A percentile compares a stretch with the other conserved stretches of the same genome.
Conservation (phyloP, 1,140 invertebrate genomes). For the Spodoptera litura region DNA sequence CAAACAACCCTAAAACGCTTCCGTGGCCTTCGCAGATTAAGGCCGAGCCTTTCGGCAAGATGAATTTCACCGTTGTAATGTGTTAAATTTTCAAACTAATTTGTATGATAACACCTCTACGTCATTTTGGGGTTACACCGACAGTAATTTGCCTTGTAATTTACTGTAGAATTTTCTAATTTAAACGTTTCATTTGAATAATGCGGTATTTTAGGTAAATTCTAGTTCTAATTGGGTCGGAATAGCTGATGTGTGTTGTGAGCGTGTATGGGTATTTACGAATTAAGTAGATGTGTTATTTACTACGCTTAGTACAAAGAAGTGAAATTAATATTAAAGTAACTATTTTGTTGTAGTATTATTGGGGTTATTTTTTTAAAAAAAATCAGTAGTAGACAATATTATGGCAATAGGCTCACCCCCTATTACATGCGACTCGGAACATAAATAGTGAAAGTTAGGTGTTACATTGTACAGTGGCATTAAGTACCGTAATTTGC, state of each 20-base stretch:
- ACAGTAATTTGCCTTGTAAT: constrained; percentile 28
- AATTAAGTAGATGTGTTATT: too few species aligned
- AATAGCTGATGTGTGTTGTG: not conserved
- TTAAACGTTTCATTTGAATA: constrained; percentile 25
- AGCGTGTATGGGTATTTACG: not conserved
- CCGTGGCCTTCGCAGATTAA: not conserved
- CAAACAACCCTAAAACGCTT: constrained; percentile 11
- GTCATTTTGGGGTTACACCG: constrained; percentile 21
- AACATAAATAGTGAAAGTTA: too few species aligned
- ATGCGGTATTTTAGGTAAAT: not conserved
- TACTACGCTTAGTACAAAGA: too few species aligned
- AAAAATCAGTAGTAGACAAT: too few species aligned
- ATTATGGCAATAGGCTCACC: too few species aligned
- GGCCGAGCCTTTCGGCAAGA: not conserved
- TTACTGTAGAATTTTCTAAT: constrained; percentile 37
- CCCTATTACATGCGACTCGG: too few species aligned
- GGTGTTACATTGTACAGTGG: too few species aligned
- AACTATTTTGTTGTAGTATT: too few species aligned
- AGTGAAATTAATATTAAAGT: too few species aligned
- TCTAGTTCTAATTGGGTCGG: not conserved
- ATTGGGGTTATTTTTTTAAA: too few species aligned
- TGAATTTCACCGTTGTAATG: constrained; percentile 37
- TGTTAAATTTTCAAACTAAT: constrained; percentile 39
- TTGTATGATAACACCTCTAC: constrained; percentile 21
- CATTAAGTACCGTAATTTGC: too few species aligned